A percentile compares a stretch with the other conserved stretches of the same genome.
These are phyloP conservation scores for Lasioglossum marginatum DNA, from an alignment of 2,888 invertebrate species.

Conservation along the genomic window DNA sequence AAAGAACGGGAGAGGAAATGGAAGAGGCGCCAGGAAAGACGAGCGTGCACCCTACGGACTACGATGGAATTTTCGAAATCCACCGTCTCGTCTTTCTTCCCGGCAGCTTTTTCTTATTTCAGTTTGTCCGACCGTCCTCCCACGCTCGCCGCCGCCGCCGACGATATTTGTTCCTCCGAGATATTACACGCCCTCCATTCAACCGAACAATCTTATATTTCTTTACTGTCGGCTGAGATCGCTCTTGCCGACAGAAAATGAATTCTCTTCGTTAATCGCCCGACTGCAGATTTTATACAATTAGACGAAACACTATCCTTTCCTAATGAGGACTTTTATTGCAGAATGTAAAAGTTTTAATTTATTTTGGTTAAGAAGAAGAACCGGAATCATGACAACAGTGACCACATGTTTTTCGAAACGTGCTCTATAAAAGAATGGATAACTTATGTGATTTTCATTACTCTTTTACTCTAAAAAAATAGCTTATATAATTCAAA, in stretches of 20 bases:
- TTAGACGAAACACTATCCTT: too few relatives aligned
- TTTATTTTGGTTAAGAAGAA: too few relatives aligned
- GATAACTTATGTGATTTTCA: too few relatives aligned
- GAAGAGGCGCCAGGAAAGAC: slow-evolving; percentile 67
- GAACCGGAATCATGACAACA: too few relatives aligned
- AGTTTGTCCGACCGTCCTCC: slow-evolving; percentile 30
- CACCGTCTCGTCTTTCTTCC: slow-evolving; percentile 33
- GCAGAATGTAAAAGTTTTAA: too few relatives aligned
- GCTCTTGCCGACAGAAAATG: background rate
- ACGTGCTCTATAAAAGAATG: too few relatives aligned
- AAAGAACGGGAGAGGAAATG: slow-evolving; percentile 64
- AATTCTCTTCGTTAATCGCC: background rate
- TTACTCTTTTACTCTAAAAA: too few relatives aligned
- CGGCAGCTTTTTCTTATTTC: slow-evolving; percentile 27
- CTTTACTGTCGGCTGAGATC: background rate
- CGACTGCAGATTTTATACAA: background rate
- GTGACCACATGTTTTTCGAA: too few relatives aligned
- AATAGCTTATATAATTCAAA: too few relatives aligned
- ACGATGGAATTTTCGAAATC: slow-evolving; percentile 67
- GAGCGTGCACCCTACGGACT: slow-evolving; percentile 49
- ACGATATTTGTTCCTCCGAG: slow-evolving; percentile 1
- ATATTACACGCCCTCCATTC: slow-evolving; percentile 4
- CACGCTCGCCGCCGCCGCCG: slow-evolving; percentile 2
- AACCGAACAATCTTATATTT: slow-evolving; percentile 11
- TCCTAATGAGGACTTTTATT: too few relatives aligned